phyloP scores from a whole-genome alignment of 30 jellyfish, hydroid and myxozoan genomes.

The Turritopsis rubra region DNA sequence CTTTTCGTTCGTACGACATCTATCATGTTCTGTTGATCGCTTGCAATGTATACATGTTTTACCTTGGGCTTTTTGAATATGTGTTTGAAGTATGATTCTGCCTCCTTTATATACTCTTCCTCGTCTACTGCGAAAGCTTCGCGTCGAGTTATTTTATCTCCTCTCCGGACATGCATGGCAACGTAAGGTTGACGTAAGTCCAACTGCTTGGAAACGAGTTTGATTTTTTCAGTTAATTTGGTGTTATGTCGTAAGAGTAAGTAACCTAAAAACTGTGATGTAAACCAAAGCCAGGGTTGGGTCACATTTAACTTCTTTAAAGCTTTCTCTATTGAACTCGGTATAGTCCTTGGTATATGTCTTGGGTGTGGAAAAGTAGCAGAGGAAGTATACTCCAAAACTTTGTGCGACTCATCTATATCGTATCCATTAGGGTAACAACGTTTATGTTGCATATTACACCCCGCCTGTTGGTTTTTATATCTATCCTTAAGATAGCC shows the following conservation, averaged over 20 bases:
- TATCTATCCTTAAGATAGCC: background rate
- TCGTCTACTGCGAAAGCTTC: background rate
- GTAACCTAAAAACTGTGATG: conserved; percentile 17
- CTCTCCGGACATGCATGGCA: conserved; percentile 33
- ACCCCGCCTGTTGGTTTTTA: background rate
- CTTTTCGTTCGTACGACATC: background rate
- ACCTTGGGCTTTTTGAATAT: background rate
- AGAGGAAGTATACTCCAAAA: background rate
- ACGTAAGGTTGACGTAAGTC: conserved; percentile 7
- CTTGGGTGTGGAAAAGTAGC: background rate
- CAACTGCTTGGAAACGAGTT: background rate
- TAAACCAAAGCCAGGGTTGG: conserved; percentile 15
- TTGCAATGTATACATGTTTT: conserved; percentile 3
- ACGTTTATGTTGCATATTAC: background rate
- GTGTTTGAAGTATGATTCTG: background rate
- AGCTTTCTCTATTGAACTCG: background rate
- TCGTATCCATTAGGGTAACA: conserved; percentile 4
- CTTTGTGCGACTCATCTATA: background rate
- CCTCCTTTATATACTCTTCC: background rate
- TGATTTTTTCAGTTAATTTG: background rate
- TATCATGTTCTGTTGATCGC: background rate
- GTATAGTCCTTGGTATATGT: conserved; percentile 4
- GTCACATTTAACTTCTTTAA: background rate
- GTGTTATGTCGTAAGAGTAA: background rate
- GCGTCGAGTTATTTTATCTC: conserved; percentile 7